A percentile compares a stretch with the other conserved stretches of the same genome.
Conservation (phyloP, 2,888 invertebrate genomes). For the Diarsia rubi region DNA sequence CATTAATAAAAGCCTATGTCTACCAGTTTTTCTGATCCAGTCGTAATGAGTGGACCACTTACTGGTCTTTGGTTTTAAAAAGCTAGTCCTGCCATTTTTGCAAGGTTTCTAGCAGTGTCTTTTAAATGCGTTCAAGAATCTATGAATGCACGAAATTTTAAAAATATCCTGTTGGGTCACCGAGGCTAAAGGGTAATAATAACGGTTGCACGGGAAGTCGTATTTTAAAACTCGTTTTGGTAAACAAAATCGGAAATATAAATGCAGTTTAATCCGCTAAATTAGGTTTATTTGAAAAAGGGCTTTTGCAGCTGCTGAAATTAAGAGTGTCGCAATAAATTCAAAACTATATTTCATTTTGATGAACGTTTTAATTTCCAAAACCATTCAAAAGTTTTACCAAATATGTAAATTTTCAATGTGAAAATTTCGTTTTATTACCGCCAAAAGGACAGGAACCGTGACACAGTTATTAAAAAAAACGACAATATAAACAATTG, state of each 20-base stretch:
- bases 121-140: neutral
- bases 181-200: constrained; percentile 1
- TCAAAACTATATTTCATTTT: constrained; percentile 45
- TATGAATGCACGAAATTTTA: neutral
- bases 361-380: constrained; percentile 61
- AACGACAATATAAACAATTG: constrained; percentile 80
- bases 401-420: constrained; percentile 61
- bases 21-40: neutral
- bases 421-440: constrained; percentile 60
- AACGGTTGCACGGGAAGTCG: constrained; percentile 7
- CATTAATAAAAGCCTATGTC: neutral
- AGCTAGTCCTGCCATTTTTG: neutral
- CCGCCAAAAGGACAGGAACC: constrained; percentile 59
- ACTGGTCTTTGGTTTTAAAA: neutral
- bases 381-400: constrained; percentile 42
- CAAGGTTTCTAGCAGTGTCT: neutral
- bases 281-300: constrained; percentile 35
- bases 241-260: neutral
- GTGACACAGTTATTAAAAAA: constrained; percentile 83
- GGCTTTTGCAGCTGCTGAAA: constrained; percentile 54
- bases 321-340: constrained; percentile 41
- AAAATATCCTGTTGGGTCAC: neutral
- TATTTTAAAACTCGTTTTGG: constrained; percentile 4
- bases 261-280: constrained; percentile 23
- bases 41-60: neutral